Conservation (phyloP, 2,888 invertebrate genomes). For the Hemaris fuciformis region DNA sequence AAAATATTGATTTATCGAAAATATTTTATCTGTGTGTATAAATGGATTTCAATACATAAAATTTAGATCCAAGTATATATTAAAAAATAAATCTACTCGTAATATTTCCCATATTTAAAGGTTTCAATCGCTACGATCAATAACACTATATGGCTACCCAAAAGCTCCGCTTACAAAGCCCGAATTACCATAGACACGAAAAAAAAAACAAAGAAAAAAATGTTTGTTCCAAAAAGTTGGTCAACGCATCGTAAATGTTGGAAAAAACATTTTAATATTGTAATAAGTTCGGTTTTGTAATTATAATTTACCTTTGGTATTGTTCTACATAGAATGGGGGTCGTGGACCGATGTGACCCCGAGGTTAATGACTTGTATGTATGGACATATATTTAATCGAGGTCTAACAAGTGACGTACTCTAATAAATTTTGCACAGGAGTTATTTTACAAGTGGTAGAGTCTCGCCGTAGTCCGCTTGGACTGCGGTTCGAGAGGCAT, state of each 20-base stretch:
- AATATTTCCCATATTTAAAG: no score
- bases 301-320: constrained; percentile 10
- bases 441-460: no score
- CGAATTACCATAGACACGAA: not conserved
- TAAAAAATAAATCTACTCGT: no score
- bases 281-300: constrained; percentile 12
- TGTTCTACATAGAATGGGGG: not conserved
- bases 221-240: constrained; percentile 10
- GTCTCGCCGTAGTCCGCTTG: no score
- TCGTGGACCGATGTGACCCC: not conserved
- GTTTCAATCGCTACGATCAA: no score
- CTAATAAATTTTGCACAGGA: no score
- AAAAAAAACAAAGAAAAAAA: constrained; percentile 1
- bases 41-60: no score
- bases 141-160: not conserved
- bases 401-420: no score
- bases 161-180: not conserved
- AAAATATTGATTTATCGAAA: no score
- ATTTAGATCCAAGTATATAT: no score
- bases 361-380: not conserved
- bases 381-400: not conserved
- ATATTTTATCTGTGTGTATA: no score
- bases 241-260: constrained; percentile 15
- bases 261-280: constrained; percentile 14
- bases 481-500: no score